phyloP scores from a whole-genome alignment of 1,140 invertebrate species.

The Phenacoccus solenopsis region DNA sequence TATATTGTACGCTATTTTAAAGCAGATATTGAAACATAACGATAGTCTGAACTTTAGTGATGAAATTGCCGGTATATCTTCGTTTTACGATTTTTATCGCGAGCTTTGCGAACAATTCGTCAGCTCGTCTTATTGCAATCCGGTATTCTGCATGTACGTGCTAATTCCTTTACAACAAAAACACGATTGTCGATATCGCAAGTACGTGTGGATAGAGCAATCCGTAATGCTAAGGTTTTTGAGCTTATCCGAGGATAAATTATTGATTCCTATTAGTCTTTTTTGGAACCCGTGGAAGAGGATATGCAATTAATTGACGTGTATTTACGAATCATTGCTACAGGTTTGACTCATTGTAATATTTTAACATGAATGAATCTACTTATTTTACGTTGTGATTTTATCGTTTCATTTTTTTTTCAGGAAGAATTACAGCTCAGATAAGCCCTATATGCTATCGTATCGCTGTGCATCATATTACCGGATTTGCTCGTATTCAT shows the following conservation, averaged over 20 bases:
- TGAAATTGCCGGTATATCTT: slow-evolving; percentile 35
- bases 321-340: not conserved
- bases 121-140: slow-evolving; percentile 69
- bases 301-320: not conserved
- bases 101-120: slow-evolving; percentile 68
- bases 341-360: no score
- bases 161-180: slow-evolving; percentile 63
- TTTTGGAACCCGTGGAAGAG: not conserved
- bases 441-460: slow-evolving; percentile 28
- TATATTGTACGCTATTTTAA: slow-evolving; percentile 33
- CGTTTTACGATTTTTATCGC: slow-evolving; percentile 46
- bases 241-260: slow-evolving; percentile 30
- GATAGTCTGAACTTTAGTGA: slow-evolving; percentile 34
- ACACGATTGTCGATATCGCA: slow-evolving; percentile 58
- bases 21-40: slow-evolving; percentile 25
- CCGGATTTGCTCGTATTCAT: slow-evolving; percentile 24
- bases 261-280: slow-evolving; percentile 38
- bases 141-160: slow-evolving; percentile 57
- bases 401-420: not conserved
- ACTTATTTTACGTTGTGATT: not conserved
- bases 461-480: slow-evolving; percentile 28
- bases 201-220: slow-evolving; percentile 64
- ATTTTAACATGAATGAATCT: not conserved
- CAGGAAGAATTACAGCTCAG: slow-evolving; percentile 25
- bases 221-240: not conserved